Percentiles rank a stretch among this genome's conserved stretches.
phyloP scores from a whole-genome alignment of 2,888 invertebrate species.

The Aphrophora alni region DNA sequence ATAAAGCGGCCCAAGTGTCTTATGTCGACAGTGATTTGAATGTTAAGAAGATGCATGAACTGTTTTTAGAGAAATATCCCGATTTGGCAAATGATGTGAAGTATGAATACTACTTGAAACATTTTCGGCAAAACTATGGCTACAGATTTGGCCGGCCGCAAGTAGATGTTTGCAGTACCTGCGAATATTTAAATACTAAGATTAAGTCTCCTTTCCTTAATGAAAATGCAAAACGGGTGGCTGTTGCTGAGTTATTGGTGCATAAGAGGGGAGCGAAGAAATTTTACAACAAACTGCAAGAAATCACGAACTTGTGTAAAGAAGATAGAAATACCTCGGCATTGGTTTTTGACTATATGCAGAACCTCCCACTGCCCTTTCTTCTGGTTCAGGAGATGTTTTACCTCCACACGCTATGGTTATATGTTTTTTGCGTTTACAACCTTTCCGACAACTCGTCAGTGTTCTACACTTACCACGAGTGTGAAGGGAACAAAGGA shows the following conservation, averaged over 20 bases:
- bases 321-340: not conserved
- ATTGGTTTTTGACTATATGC: conserved; percentile 33
- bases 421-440: conserved; percentile 45
- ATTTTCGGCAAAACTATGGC: too few species aligned
- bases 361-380: conserved; percentile 26
- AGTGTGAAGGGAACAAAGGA: conserved; percentile 34
- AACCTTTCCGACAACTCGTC: conserved; percentile 32
- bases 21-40: conserved; percentile 40
- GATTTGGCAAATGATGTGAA: not conserved
- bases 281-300: conserved; percentile 42
- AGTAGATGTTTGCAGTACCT: conserved; percentile 27
- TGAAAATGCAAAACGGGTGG: too few species aligned
- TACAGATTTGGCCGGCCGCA: too few species aligned
- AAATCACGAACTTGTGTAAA: conserved; percentile 38
- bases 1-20: conserved; percentile 7
- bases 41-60: conserved; percentile 41
- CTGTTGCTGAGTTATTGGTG: conserved; percentile 11
- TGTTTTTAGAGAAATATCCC: conserved; percentile 3
- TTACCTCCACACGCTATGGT: conserved; percentile 31
- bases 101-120: conserved; percentile 23
- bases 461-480: conserved; percentile 38
- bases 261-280: conserved; percentile 24
- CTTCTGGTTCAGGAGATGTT: conserved; percentile 17
- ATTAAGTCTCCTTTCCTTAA: conserved; percentile 12
- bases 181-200: conserved; percentile 29